Conservation (phyloP, 2,113 vertebrate species). For the Pseudorhombus dupliciocellatus region DNA sequence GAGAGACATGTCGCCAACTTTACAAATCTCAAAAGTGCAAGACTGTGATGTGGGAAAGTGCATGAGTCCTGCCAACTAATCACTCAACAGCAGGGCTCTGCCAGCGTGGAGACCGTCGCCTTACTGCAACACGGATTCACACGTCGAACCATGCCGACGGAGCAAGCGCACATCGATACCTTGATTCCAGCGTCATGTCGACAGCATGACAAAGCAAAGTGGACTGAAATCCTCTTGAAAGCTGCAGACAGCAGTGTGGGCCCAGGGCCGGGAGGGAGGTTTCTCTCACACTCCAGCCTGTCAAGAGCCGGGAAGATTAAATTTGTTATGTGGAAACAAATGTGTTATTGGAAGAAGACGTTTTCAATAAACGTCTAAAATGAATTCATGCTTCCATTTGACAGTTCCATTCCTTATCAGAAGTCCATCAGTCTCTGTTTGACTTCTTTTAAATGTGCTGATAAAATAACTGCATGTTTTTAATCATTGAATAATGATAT, state of each 20-base stretch:
- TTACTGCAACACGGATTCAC: slow-evolving; percentile 25
- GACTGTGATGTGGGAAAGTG: slow-evolving; percentile 58
- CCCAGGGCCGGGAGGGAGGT: not conserved
- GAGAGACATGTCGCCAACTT: slow-evolving; percentile 33
- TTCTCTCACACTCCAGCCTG: slow-evolving; percentile 23
- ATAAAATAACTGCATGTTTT: not conserved
- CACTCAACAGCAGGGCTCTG: slow-evolving; percentile 13
- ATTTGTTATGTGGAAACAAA: slow-evolving; percentile 36
- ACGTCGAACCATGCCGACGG: slow-evolving; percentile 44
- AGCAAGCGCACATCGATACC: slow-evolving; percentile 24
- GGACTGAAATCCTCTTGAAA: slow-evolving; percentile 25
- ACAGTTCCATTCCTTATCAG: too few species aligned
- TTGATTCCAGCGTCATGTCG: slow-evolving; percentile 18
- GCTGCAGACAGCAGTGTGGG: slow-evolving; percentile 58
- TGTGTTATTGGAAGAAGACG: not conserved
- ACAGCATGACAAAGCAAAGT: slow-evolving; percentile 29
- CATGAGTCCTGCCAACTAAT: slow-evolving; percentile 31
- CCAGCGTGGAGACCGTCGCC: not conserved
- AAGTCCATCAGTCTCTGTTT: not conserved
- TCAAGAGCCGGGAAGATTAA: not conserved
- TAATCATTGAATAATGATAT: not conserved
- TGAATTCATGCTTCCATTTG: not conserved
- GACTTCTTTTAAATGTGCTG: not conserved
- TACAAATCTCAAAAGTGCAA: slow-evolving; percentile 66
- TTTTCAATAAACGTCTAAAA: not conserved